These are phyloP conservation scores for Macaca fascicularis DNA, from an alignment of 2,113 vertebrate species.

Conservation along the genomic window T2T-MFA8v1.1 NC_088381.1:150954501-150955000, in stretches of 20 bases:
- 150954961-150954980: background rate
- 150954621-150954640: background rate
- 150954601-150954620: background rate
- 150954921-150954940: background rate
- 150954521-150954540: background rate
- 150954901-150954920: background rate
- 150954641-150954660: background rate
- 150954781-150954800: background rate
- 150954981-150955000: background rate
- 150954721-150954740: background rate
- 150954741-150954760: background rate
- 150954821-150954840: background rate
- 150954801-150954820: background rate
- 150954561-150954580: background rate
- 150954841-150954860: background rate
- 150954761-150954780: background rate
- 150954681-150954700: background rate
- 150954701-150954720: background rate
- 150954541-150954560: background rate
- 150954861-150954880: background rate
- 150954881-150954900: background rate
- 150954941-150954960: background rate
- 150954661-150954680: slow-evolving; percentile 14
- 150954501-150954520: background rate
- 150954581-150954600: background rate